Base-by-base conservation (phyloP, 1,140 invertebrate genomes). In the Scaptomyza montana region DNA sequence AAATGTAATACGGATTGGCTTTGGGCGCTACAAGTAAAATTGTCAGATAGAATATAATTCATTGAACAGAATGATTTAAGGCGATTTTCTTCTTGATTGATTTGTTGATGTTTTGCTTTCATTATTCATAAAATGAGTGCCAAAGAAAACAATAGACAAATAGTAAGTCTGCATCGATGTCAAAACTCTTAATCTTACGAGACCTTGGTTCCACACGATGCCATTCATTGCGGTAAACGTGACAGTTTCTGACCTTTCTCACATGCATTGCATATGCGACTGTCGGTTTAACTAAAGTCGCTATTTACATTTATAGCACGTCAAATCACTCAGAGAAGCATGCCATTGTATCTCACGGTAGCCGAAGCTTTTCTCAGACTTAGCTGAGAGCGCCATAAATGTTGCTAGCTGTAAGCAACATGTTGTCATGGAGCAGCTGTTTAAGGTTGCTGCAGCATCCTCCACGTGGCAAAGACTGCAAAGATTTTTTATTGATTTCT, bases 331-430 rank as follows among this genome's bases (percentile, higher is more conserved):
- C 43, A 64, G 30, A 66, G 46, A 21, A 25, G 50, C 39, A 6
- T 16, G 2, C 47, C 43, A 25, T 25, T 25, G 21, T 25, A 25
- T 25, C 16, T 16, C 41, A 49, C 57, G 16, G 39, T 50, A 45
- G 28, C 12, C 19, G 53, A 46, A 66, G 69, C 69, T 72, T 51
- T 57, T 2, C 45, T 49, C 28, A 57, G 36, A 10, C 36, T 72
- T 66, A 72, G 66, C 69, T 72, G 66, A 54, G 66, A 61, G 25
- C 25, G 13, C 19, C 19, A 50, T 51, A 70, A 56, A 51, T 51
- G 54, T 57, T 66, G 62, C 39, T 36, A 7, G 21, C 12, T 43
- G 19, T 33, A 2, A n/a, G 25, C 54, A 56, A 53, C 49, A 49
- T 72, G 69, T 50, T 60, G 63, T 43, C 39, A 46, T 10, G 12